Evolutionary conservation across 1,140 invertebrate genomes (phyloP).

Genomic region (Camponotus pennsylvanicus): DNA sequence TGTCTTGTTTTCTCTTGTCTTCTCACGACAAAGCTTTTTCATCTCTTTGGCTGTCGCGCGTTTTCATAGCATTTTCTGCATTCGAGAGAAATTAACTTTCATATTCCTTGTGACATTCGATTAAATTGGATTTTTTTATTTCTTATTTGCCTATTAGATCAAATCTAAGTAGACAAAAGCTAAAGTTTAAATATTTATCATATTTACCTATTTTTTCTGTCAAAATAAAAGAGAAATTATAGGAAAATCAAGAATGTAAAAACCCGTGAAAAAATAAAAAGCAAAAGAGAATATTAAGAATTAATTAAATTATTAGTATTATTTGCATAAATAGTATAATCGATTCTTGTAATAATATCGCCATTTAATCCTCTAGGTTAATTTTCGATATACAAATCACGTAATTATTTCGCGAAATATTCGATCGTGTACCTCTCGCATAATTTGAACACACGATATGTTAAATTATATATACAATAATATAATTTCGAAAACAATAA

Average conservation of each 20-base stretch:
- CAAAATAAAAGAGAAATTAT: neutral
- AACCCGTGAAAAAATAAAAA: neutral
- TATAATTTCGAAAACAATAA: constrained; percentile 37
- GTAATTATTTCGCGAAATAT: constrained; percentile 47
- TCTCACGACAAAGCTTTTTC: constrained; percentile 34
- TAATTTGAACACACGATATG: constrained; percentile 35
- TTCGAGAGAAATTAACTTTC: constrained; percentile 54
- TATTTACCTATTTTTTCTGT: neutral
- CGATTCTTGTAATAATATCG: constrained; percentile 29
- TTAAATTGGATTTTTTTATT: constrained; percentile 33
- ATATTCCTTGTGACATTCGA: constrained; percentile 29
- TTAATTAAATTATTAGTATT: constrained; percentile 20
- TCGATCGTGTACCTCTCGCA: neutral
- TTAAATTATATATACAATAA: constrained; percentile 35
- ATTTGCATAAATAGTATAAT: constrained; percentile 18
- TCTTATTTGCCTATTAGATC: constrained; percentile 32
- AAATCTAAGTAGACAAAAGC: neutral
- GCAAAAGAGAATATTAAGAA: neutral
- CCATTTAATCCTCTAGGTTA: constrained; percentile 51
- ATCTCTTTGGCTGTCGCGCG: neutral
- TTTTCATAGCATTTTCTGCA: constrained; percentile 31
- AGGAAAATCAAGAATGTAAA: neutral
- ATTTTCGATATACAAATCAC: constrained; percentile 55
- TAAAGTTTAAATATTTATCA: neutral
- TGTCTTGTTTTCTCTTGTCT: constrained; percentile 38